Base-by-base conservation (phyloP, 1,140 invertebrate genomes). In the Cyclargus thomasi region DNA sequence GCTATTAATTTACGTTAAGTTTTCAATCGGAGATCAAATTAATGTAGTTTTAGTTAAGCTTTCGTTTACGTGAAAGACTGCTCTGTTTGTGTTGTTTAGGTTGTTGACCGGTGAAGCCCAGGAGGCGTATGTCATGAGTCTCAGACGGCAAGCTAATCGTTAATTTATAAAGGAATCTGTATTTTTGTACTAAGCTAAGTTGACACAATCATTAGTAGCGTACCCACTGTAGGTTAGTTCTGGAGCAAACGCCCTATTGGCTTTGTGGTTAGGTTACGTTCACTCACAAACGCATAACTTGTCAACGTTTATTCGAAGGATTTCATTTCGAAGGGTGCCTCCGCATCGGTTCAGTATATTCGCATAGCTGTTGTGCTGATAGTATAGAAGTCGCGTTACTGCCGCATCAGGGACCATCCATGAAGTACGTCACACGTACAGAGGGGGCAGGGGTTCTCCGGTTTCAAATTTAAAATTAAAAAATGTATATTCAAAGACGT, bases 121-220 rank as follows among this genome's bases (percentile, higher is more conserved):
- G 87, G 87, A 88, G 87, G 87, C 85, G 85, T 79, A 72, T 77
- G 71, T 74, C 68, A 74, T 78, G 86, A 86, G 85, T 87, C 85
- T 90, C 84, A 86, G 74, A 80, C 75, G 81, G 83, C 85, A 86
- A 85, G 84, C 84, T 86, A 86, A 85, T 80, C 81, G 82, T 87
- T 82, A 83, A 85, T 85, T 85, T 83, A 85, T 83, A 73, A 81
- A 90, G 80, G 82, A 84, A 88, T 83, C 85, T 87, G 87, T 90
- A 90, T 90, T 90, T 90, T 90, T 90, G 80, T 90, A 83, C 78
- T 87, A 85, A 67, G 76, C 78, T 85, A 83, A 83, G 80, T 85
- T 85, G 69, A 75, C 71, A 64, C 74, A 75, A 80, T 78, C 71
- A 78, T 75, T 80, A 82, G 73, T 67, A 74, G 72, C 75, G 76